Percentiles rank a stretch among this genome's conserved stretches.
Evolutionary conservation across 2,113 vertebrate species (phyloP).

Genomic region (Grantiella picta): DNA sequence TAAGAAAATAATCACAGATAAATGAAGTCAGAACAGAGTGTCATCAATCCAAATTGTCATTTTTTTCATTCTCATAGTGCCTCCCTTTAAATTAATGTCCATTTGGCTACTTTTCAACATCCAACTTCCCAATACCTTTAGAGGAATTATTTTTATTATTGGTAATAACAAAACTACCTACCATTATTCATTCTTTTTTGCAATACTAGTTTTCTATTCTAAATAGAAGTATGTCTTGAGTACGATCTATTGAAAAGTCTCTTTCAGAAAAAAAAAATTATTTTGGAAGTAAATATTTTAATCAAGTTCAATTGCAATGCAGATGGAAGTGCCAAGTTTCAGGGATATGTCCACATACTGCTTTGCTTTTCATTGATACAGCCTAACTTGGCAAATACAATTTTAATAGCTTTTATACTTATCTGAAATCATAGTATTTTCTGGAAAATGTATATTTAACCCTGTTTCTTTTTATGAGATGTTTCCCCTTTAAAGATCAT

Average conservation of each 20-base stretch:
- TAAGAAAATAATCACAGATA: background rate
- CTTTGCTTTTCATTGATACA: constrained; percentile 4
- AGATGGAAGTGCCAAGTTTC: background rate
- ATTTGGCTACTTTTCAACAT: background rate
- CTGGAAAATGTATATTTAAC: background rate
- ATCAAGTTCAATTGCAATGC: background rate
- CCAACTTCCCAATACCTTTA: background rate
- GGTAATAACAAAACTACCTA: background rate
- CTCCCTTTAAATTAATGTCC: background rate
- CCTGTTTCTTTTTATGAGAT: background rate
- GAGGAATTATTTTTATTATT: background rate
- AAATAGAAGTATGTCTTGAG: background rate
- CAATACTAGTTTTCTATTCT: background rate
- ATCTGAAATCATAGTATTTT: background rate
- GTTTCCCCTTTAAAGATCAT: background rate
- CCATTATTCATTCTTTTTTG: background rate
- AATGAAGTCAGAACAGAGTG: background rate
- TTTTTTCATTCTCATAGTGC: background rate
- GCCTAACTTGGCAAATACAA: background rate
- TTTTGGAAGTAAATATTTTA: constrained; percentile 32
- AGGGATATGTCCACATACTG: background rate
- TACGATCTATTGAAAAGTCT: background rate
- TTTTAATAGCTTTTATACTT: background rate
- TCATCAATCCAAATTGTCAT: background rate
- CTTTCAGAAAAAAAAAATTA: constrained; percentile 19